Percentiles rank a stretch among this genome's conserved stretches.
phyloP scores from a whole-genome alignment of 35 echinoderm and acorn worm species.

The Hemicentrotus pulcherrimus region DNA sequence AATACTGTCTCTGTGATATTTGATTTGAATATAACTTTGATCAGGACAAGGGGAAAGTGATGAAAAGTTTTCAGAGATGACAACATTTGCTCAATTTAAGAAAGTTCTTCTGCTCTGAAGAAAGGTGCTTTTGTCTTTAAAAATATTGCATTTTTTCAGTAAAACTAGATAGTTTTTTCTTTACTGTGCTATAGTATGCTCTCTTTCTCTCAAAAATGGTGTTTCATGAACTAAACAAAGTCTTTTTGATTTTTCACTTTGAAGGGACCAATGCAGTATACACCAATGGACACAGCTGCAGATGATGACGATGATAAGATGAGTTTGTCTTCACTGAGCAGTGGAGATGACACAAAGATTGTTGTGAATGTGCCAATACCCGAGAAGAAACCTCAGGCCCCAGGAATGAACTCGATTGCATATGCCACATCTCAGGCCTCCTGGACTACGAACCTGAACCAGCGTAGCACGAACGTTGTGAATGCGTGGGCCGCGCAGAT shows the following conservation, averaged over 20 bases:
- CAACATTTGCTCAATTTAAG: too few species aligned
- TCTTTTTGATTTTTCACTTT: background rate
- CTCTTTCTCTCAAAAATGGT: background rate
- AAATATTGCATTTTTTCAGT: too few species aligned
- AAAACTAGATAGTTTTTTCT: too few species aligned
- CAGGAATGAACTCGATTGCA: background rate
- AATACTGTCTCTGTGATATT: too few species aligned
- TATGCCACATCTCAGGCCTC: background rate
- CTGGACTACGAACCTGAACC: conserved; percentile 19
- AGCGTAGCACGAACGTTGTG: conserved; percentile 34
- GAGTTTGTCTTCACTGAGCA: conserved; percentile 83
- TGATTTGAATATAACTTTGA: too few species aligned
- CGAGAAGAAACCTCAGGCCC: conserved; percentile 16
- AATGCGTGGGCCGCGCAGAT: conserved; percentile 50
- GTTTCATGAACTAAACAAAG: background rate
- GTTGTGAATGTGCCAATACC: conserved; percentile 70
- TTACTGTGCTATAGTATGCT: background rate
- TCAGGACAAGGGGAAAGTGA: too few species aligned
- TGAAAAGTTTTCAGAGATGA: too few species aligned
- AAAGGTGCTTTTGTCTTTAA: too few species aligned
- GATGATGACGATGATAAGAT: conserved; percentile 80
- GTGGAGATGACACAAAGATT: conserved; percentile 70
- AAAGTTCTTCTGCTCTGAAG: too few species aligned
- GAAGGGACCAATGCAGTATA: background rate
- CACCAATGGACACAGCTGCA: conserved; percentile 43